Conservation (phyloP, 2,888 invertebrate species). For the Rhabditoides inermis region DNA sequence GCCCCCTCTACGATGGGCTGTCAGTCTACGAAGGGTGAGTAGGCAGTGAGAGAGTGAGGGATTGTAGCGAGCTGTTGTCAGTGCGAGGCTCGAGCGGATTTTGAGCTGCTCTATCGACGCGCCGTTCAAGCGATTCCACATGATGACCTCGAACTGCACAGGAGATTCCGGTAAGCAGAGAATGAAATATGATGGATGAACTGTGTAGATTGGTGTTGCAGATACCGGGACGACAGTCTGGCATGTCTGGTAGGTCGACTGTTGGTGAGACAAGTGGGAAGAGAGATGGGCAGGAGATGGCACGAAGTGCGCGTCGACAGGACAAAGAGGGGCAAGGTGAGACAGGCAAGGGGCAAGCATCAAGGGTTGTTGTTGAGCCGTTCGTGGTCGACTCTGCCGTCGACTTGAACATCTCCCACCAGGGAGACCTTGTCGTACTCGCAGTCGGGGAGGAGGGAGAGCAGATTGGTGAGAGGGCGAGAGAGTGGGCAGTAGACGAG, state of each 20-base stretch:
- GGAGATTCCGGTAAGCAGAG: conserved; percentile 20
- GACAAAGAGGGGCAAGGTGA: no score
- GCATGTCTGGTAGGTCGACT: conserved; percentile 43
- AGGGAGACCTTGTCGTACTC: conserved; percentile 48
- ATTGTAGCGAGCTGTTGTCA: no score
- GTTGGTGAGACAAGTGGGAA: conserved; percentile 35
- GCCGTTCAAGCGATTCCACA: conserved; percentile 34
- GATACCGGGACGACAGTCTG: conserved; percentile 43
- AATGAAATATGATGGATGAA: no score
- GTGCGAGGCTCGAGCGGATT: no score
- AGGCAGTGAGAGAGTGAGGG: no score
- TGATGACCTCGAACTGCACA: conserved; percentile 36
- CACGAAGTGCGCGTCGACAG: no score
- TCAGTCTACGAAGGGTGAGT: conserved; percentile 30
- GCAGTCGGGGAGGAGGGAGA: conserved; percentile 9
- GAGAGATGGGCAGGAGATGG: background rate
- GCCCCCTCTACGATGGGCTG: conserved; percentile 35
- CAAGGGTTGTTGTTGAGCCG: no score
- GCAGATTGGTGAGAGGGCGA: conserved; percentile 5
- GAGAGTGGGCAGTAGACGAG: background rate
- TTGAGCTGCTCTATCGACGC: conserved; percentile 33
- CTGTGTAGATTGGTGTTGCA: no score
- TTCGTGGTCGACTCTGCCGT: conserved; percentile 18
- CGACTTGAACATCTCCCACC: conserved; percentile 49
- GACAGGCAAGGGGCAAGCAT: no score